These are phyloP conservation scores for Pachyrhynchus sulphureomaculatus DNA, from an alignment of 1,140 invertebrate species.

Conservation along the genomic window DNA sequence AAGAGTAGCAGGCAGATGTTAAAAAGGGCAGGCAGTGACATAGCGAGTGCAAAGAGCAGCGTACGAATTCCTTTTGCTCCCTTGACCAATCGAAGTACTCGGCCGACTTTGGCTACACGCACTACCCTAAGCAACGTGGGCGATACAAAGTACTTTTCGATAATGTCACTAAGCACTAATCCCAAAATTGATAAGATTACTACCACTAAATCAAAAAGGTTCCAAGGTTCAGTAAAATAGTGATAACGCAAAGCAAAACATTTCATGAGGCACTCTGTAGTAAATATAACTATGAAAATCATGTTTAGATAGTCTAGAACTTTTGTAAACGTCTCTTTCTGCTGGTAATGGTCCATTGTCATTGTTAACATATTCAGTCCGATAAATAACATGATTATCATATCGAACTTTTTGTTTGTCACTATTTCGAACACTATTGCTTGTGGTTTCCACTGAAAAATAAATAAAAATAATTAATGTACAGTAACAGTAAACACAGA, in stretches of 20 bases:
- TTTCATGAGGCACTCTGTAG: slow-evolving; percentile 95
- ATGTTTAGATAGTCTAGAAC: slow-evolving; percentile 90
- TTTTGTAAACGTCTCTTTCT: slow-evolving; percentile 76
- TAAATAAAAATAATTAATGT: slow-evolving; percentile 14
- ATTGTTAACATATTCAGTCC: slow-evolving; percentile 98
- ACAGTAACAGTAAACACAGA: too few relatives aligned
- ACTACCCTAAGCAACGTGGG: slow-evolving; percentile 96
- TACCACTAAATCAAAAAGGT: slow-evolving; percentile 98
- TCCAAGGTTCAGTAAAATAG: slow-evolving; percentile 99
- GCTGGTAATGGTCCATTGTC: slow-evolving; percentile 95
- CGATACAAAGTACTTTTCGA: slow-evolving; percentile 97
- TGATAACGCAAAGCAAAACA: slow-evolving; percentile 94
- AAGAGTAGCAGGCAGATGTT: slow-evolving; percentile 98
- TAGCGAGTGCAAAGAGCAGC: slow-evolving; percentile 93
- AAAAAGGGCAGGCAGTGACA: slow-evolving; percentile 96
- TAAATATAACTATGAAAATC: slow-evolving; percentile 98
- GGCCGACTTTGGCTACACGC: slow-evolving; percentile 94
- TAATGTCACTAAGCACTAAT: slow-evolving; percentile 92
- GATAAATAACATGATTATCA: slow-evolving; percentile 99
- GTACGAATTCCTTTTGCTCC: slow-evolving; percentile 97
- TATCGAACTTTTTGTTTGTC: slow-evolving; percentile 98
- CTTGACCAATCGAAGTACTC: slow-evolving; percentile 95
- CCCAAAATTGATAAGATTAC: slow-evolving; percentile 98
- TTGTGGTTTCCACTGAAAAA: slow-evolving; percentile 89
- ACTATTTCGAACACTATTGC: slow-evolving; percentile 95